A percentile compares a stretch with the other conserved stretches of the same genome.
phyloP scores from a whole-genome alignment of 2,797 vertebrate genomes.

The Crenuchus spilurus region DNA sequence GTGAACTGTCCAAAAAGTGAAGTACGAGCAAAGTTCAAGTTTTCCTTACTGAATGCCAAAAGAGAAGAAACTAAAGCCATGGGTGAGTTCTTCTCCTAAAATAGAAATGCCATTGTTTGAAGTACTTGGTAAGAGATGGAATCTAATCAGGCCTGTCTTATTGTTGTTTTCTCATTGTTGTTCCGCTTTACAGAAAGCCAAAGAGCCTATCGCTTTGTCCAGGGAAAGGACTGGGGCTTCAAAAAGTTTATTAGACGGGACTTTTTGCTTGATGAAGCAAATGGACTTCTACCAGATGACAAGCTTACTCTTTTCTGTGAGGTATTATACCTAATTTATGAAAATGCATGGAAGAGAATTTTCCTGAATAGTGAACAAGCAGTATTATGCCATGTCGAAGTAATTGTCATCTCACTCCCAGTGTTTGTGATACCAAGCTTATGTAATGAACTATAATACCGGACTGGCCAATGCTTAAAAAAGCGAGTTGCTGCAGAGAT shows the following conservation, averaged over 20 bases:
- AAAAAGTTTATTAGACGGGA: conserved; percentile 98
- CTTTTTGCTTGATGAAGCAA: conserved; percentile 95
- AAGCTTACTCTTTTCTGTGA: conserved; percentile 98
- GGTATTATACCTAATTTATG: conserved; percentile 67
- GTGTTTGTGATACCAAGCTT: too few relatives aligned
- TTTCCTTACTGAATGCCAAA: conserved; percentile 87
- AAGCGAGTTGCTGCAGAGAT: too few relatives aligned
- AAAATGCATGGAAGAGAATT: too few relatives aligned
- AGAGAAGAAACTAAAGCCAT: conserved; percentile 90
- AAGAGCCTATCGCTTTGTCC: conserved; percentile 95
- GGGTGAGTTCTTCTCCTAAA: conserved; percentile 68
- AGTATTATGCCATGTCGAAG: too few relatives aligned
- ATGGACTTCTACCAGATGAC: conserved; percentile 95
- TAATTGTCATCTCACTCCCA: too few relatives aligned
- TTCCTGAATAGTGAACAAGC: too few relatives aligned
- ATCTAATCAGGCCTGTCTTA: neutral
- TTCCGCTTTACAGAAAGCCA: conserved; percentile 86
- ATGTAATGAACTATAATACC: too few relatives aligned
- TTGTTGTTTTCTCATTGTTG: neutral
- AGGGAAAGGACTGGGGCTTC: conserved; percentile 98
- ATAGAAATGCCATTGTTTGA: neutral
- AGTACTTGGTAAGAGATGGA: neutral
- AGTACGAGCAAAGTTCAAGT: conserved; percentile 88
- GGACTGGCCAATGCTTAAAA: too few relatives aligned
- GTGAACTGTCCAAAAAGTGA: conserved; percentile 90